Conservation (phyloP, 2,113 vertebrate genomes). For the Pelecanoides urinatrix region DNA sequence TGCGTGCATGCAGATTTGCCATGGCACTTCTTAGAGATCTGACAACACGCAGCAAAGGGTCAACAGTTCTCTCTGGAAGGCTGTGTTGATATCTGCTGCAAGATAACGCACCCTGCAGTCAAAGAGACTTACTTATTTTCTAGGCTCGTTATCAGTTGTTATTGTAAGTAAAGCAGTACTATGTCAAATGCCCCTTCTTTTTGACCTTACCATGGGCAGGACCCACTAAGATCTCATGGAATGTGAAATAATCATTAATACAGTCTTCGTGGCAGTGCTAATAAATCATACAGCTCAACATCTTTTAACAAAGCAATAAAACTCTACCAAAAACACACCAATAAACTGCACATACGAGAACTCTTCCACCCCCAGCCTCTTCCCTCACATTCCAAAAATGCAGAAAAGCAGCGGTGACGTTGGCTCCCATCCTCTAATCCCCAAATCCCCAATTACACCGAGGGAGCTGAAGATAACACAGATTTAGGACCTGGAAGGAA, state of each 20-base stretch:
- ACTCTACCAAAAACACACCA: background rate
- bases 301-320: constrained; percentile 37
- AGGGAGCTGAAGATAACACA: constrained; percentile 28
- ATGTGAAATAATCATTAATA: constrained; percentile 60
- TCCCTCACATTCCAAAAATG: constrained; percentile 7
- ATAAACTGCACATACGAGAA: background rate
- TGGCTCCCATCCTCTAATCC: constrained; percentile 8
- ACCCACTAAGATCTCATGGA: constrained; percentile 36
- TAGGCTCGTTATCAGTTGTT: constrained; percentile 42
- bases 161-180: constrained; percentile 48
- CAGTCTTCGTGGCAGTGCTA: background rate
- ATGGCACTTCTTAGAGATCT: background rate
- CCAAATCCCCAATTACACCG: background rate
- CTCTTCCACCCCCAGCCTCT: background rate
- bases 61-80: constrained; percentile 41
- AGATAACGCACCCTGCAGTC: constrained; percentile 27
- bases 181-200: constrained; percentile 23
- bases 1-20: background rate
- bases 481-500: constrained; percentile 19
- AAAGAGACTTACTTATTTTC: constrained; percentile 47
- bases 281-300: constrained; percentile 31
- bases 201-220: constrained; percentile 50
- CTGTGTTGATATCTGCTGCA: constrained; percentile 30
- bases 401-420: background rate
- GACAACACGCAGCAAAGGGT: background rate